These are phyloP conservation scores for Acanthurus leucopareius DNA, from an alignment of 2,797 vertebrate species.

Conservation along the genomic window DNA sequence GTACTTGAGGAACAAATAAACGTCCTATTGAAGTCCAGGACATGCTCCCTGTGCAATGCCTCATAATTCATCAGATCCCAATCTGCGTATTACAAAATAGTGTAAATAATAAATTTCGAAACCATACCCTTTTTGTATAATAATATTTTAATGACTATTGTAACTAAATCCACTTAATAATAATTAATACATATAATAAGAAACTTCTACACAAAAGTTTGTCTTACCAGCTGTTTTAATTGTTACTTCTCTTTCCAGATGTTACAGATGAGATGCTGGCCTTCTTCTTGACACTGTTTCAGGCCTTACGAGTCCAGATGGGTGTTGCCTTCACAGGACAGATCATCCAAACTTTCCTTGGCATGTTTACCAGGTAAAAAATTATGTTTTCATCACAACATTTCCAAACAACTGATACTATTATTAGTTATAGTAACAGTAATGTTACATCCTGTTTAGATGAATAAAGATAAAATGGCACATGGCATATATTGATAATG, in stretches of 20 bases:
- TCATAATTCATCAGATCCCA: too few species aligned
- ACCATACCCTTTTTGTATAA: not conserved
- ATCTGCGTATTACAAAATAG: too few species aligned
- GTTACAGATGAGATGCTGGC: slow-evolving; percentile 98
- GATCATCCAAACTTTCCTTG: slow-evolving; percentile 98
- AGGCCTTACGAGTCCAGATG: slow-evolving; percentile 97
- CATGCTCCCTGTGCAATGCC: too few species aligned
- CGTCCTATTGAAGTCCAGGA: too few species aligned
- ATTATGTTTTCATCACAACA: too few species aligned
- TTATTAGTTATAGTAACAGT: too few species aligned
- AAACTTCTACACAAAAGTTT: not conserved
- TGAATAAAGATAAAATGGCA: too few species aligned
- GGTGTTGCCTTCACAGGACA: slow-evolving; percentile 97
- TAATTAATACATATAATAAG: not conserved
- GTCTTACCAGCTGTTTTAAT: not conserved
- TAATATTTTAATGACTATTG: not conserved
- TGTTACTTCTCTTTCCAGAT: slow-evolving; percentile 81
- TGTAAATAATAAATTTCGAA: not conserved
- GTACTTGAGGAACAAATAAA: too few species aligned
- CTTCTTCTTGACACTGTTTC: slow-evolving; percentile 98
- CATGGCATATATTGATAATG: not conserved
- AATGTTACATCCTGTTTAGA: too few species aligned
- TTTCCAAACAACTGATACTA: not conserved
- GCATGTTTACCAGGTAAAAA: slow-evolving; percentile 93
- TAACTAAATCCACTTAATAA: not conserved